Percentiles rank a stretch among this genome's conserved stretches.
phyloP scores from a whole-genome alignment of 2,797 vertebrate genomes.

The Sciurus carolinensis region DNA sequence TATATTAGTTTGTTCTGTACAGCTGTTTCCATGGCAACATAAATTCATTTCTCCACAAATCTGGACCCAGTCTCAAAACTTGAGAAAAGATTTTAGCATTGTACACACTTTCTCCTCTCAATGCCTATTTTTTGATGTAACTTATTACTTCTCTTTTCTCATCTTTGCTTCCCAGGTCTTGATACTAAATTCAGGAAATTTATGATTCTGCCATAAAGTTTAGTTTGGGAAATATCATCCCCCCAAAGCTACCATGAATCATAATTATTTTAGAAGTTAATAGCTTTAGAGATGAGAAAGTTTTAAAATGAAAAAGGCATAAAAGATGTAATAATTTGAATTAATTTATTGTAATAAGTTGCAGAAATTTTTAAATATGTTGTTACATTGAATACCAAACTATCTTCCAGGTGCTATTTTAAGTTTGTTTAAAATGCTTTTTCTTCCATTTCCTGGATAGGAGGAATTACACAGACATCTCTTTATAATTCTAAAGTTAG shows the following conservation, averaged over 20 bases:
- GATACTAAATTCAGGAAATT: slow-evolving; percentile 28
- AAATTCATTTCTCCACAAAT: slow-evolving; percentile 10
- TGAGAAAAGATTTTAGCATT: not conserved
- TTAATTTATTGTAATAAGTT: slow-evolving; percentile 43
- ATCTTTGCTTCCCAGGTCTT: slow-evolving; percentile 6
- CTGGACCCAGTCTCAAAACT: not conserved
- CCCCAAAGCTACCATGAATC: slow-evolving; percentile 36
- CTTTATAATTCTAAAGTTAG: not conserved
- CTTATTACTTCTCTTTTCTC: slow-evolving; percentile 30
- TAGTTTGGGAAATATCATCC: not conserved
- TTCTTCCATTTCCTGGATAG: not conserved
- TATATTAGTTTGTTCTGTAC: slow-evolving; percentile 13
- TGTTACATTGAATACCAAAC: not conserved
- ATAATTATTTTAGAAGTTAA: slow-evolving; percentile 40
- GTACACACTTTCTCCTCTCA: not conserved
- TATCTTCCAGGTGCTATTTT: not conserved
- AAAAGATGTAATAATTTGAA: not conserved
- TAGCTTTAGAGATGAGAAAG: slow-evolving; percentile 32
- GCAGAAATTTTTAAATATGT: slow-evolving; percentile 52
- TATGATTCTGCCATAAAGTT: not conserved
- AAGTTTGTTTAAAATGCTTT: not conserved
- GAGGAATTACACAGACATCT: not conserved
- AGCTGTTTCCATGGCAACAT: not conserved
- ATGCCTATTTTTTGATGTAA: not conserved
- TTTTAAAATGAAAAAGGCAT: not conserved